These are phyloP conservation scores for Calephelis nemesis DNA, from an alignment of 1,140 invertebrate species.

Conservation along the genomic window DNA sequence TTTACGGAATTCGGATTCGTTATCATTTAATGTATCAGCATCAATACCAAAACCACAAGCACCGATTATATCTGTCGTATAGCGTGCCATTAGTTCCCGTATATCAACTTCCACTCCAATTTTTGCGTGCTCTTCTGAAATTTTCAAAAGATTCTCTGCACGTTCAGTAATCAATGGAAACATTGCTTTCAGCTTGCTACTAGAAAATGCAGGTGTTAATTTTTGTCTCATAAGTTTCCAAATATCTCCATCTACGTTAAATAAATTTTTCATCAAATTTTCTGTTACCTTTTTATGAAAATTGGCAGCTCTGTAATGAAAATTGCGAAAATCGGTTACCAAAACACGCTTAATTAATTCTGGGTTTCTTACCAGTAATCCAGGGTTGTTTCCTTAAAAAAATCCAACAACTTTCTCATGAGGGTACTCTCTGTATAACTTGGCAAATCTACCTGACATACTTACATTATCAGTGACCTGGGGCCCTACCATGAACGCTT, in stretches of 20 bases:
- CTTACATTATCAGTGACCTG: conserved; percentile 48
- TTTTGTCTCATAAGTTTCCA: conserved; percentile 66
- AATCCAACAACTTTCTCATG: conserved; percentile 58
- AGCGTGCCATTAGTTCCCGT: conserved; percentile 39
- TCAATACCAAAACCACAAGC: conserved; percentile 40
- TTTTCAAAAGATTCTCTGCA: conserved; percentile 65
- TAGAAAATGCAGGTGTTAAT: conserved; percentile 75
- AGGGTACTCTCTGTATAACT: conserved; percentile 52
- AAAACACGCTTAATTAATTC: conserved; percentile 78
- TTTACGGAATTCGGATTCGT: conserved; percentile 39
- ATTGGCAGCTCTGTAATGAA: conserved; percentile 72
- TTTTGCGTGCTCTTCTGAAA: conserved; percentile 49
- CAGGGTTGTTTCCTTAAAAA: conserved; percentile 46
- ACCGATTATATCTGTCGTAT: conserved; percentile 42
- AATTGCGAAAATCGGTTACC: conserved; percentile 80
- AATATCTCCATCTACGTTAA: conserved; percentile 74
- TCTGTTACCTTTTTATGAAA: conserved; percentile 63
- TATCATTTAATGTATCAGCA: conserved; percentile 34
- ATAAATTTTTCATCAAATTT: conserved; percentile 78
- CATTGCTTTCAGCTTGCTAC: no score
- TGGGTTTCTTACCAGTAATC: conserved; percentile 59
- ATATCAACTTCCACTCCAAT: conserved; percentile 62
- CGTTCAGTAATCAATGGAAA: conserved; percentile 56
- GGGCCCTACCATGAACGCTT: no score
- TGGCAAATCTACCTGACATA: conserved; percentile 48